Conservation (phyloP, 2,888 invertebrate genomes). For the Cryptops parisi region DNA sequence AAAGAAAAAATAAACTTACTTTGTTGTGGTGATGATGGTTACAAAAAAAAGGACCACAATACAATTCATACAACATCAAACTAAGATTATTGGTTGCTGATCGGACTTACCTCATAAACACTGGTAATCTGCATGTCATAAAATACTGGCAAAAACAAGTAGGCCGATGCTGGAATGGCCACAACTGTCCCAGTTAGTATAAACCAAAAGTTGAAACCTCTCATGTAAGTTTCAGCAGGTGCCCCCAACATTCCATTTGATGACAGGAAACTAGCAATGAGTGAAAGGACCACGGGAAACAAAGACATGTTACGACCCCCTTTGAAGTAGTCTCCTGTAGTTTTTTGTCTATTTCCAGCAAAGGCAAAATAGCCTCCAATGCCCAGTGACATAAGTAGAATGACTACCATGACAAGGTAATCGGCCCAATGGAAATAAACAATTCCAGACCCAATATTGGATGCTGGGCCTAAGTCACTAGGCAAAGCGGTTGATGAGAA, state of each 20-base stretch:
- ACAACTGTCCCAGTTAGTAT: not conserved
- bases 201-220: constrained; percentile 5
- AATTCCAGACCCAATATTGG: too few relatives aligned
- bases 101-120: constrained; percentile 13
- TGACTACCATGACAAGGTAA: constrained; percentile 5
- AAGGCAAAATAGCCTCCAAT: constrained; percentile 12
- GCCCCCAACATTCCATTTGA: constrained; percentile 11
- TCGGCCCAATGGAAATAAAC: too few relatives aligned
- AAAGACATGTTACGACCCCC: constrained; percentile 8
- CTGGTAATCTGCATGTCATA: constrained; percentile 12
- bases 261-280: constrained; percentile 11
- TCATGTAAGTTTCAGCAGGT: constrained; percentile 10
- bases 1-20: too few relatives aligned
- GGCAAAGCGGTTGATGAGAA: too few relatives aligned
- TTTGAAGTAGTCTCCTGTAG: constrained; percentile 11
- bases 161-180: constrained; percentile 1
- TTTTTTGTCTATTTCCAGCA: constrained; percentile 11
- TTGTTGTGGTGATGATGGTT: too few relatives aligned
- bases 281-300: constrained; percentile 3
- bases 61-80: too few relatives aligned
- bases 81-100: too few relatives aligned
- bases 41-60: too few relatives aligned
- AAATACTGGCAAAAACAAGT: constrained; percentile 10
- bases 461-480: too few relatives aligned
- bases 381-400: constrained; percentile 8